Conservation (phyloP, 1,140 invertebrate species). For the Pygmarrhopalites habei region DNA sequence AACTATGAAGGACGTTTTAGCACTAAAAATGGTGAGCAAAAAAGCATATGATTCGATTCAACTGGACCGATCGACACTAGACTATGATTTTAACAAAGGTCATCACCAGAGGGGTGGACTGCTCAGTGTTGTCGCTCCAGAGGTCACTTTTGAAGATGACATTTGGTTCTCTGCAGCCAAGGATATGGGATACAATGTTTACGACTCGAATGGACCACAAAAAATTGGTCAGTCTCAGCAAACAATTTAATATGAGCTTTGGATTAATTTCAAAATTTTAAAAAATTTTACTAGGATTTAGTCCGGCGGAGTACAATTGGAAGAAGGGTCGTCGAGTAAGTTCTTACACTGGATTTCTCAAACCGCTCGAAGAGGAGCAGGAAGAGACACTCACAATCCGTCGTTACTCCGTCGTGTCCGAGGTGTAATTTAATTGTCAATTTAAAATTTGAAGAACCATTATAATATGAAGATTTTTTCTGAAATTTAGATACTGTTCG, state of each 20-base stretch:
- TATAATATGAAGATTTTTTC: neutral
- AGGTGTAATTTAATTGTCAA: neutral
- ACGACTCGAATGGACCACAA: slow-evolving; percentile 12
- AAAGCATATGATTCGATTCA: too few species aligned
- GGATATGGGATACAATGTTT: slow-evolving; percentile 8
- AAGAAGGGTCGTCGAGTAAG: neutral
- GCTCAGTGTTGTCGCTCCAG: neutral
- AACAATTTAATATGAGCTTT: neutral
- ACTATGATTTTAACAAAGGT: neutral
- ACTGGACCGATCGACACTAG: neutral
- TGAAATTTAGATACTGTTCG: neutral
- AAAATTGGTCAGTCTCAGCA: neutral
- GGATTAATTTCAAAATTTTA: neutral
- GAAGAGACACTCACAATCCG: neutral
- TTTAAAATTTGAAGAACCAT: neutral
- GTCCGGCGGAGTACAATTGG: neutral
- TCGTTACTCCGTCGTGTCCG: slow-evolving; percentile 6
- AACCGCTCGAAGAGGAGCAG: slow-evolving; percentile 10
- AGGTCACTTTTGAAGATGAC: neutral
- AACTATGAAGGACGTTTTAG: slow-evolving; percentile 41
- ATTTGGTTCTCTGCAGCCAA: slow-evolving; percentile 2
- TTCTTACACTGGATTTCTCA: slow-evolving; percentile 2
- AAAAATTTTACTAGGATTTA: slow-evolving; percentile 10
- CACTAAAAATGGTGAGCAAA: neutral
- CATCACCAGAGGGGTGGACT: neutral